Evolutionary conservation across 2,113 vertebrate genomes (phyloP).

Genomic region (Anhinga rufa): DNA sequence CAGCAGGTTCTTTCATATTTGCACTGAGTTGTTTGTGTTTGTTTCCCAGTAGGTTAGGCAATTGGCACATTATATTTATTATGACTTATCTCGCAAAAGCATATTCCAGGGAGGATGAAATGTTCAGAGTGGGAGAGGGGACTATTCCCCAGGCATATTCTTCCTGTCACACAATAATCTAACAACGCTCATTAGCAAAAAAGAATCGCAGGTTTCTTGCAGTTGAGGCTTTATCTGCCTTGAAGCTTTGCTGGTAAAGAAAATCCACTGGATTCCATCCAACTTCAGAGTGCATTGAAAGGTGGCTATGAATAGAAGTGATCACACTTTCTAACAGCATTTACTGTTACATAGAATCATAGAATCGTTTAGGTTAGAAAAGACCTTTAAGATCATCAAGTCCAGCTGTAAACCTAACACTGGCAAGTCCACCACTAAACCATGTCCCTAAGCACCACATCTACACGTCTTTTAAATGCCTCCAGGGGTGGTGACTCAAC

Average conservation of each 20-base stretch:
- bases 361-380: too few relatives aligned
- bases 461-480: too few relatives aligned
- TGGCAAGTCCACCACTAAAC: too few relatives aligned
- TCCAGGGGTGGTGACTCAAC: too few relatives aligned
- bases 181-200: neutral
- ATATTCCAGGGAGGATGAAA: neutral
- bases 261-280: neutral
- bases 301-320: neutral
- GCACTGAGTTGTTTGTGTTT: neutral
- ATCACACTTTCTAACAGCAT: neutral
- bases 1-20: neutral
- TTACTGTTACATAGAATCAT: neutral
- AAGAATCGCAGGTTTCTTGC: conserved; percentile 12
- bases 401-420: too few relatives aligned
- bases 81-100: conserved; percentile 3
- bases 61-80: neutral
- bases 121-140: neutral
- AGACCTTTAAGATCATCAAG: too few relatives aligned
- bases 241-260: neutral
- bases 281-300: neutral
- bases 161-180: conserved; percentile 13
- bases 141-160: neutral
- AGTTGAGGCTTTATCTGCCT: neutral
- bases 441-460: too few relatives aligned
- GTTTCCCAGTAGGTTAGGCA: neutral